Evolutionary conservation across 2,888 invertebrate genomes (phyloP).

Genomic region (Cabera pusaria): DNA sequence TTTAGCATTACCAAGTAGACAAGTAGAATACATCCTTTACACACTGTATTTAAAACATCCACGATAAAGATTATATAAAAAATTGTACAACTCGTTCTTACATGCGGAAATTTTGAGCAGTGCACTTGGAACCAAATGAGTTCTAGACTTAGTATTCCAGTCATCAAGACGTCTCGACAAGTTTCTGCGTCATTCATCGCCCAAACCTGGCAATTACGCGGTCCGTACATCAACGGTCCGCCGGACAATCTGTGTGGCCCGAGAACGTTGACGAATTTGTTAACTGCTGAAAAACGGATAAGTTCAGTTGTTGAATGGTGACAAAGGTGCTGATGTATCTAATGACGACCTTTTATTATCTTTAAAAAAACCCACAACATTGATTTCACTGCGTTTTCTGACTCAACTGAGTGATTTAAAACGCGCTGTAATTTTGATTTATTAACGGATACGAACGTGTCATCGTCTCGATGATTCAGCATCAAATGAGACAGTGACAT

Average conservation of each 20-base stretch:
- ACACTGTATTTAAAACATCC: no score
- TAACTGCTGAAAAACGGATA: background rate
- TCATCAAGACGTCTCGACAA: constrained; percentile 14
- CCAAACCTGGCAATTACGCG: constrained; percentile 24
- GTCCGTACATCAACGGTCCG: constrained; percentile 28
- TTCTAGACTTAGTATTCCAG: no score
- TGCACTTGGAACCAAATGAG: no score
- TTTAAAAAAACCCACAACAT: no score
- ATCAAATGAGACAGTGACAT: constrained; percentile 9
- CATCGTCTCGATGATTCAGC: constrained; percentile 8
- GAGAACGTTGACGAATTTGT: constrained; percentile 12
- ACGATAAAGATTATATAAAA: no score
- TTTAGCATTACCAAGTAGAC: no score
- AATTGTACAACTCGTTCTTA: no score
- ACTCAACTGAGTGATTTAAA: constrained; percentile 6
- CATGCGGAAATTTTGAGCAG: no score
- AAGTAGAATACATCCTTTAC: no score
- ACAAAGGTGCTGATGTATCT: no score
- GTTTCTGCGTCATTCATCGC: constrained; percentile 25
- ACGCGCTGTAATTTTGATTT: background rate
- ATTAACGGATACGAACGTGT: constrained; percentile 8
- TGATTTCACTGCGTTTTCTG: background rate
- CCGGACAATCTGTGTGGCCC: constrained; percentile 26
- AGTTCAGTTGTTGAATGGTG: background rate
- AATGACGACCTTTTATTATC: no score